Percentiles rank a stretch among this genome's conserved stretches.
Evolutionary conservation across 2,888 invertebrate genomes (phyloP).

Genomic region (Ypsolopha sequella): DNA sequence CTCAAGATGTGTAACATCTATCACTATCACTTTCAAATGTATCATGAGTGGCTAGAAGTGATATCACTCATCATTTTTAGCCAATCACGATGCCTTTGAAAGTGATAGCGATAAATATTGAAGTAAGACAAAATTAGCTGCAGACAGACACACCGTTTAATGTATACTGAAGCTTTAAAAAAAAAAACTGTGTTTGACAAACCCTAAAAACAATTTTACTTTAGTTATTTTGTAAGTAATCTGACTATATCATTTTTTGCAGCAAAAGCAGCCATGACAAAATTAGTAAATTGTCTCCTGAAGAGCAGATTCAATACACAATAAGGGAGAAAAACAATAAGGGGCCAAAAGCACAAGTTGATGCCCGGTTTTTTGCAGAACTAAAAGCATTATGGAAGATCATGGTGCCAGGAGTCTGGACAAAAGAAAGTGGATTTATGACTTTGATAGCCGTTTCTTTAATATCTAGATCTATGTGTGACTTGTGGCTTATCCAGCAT

Average conservation of each 20-base stretch:
- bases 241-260: background rate
- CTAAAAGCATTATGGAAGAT: constrained; percentile 78
- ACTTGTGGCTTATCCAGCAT: constrained; percentile 97
- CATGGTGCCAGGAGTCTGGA: constrained; percentile 83
- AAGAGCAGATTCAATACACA: constrained; percentile 83
- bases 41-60: too few species aligned
- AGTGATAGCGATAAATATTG: too few species aligned
- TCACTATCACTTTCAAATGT: too few species aligned
- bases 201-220: too few species aligned
- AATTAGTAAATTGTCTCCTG: constrained; percentile 49
- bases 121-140: too few species aligned
- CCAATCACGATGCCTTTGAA: too few species aligned
- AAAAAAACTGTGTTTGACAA: too few species aligned
- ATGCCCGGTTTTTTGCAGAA: constrained; percentile 80
- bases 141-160: background rate
- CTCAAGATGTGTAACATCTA: too few species aligned
- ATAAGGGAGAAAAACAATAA: constrained; percentile 77
- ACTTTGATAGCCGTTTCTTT: constrained; percentile 83
- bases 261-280: background rate
- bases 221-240: too few species aligned
- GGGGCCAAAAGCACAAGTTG: constrained; percentile 79
- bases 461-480: constrained; percentile 91
- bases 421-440: constrained; percentile 81
- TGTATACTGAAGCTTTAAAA: too few species aligned
- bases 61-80: too few species aligned